Base-by-base conservation (phyloP, 2,113 vertebrate species). In the Isichthys henryi region DNA sequence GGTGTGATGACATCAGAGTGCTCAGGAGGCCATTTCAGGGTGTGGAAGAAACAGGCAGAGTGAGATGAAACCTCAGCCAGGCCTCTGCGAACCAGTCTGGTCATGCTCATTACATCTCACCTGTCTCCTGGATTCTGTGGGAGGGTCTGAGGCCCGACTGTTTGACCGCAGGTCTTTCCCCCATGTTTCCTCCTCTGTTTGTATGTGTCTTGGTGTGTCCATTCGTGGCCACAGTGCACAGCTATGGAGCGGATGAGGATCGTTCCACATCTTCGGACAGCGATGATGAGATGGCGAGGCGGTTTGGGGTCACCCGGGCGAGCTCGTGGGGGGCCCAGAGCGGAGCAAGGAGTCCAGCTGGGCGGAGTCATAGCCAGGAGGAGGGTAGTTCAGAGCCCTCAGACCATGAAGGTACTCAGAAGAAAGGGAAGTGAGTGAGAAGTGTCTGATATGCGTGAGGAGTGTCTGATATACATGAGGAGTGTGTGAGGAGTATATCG, bases 221-320 rank as follows among this genome's bases (percentile, higher is more conserved):
- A 23, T 88, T 56, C 21, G 45, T 89, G 89, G 83, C 74, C 84
- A 48, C 92, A 97, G 96, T 95, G 89, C 96, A 94, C 91, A 97
- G 96, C 91, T 96, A 95, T 0, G 89, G 95, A 35, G 94, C 96
- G 1, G 94, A 95, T 23, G 95, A 95, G 15, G 94, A 96, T 0
- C 92, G 90, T n/a, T 91, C 91, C 86, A 95, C 94, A 50, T 96
- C 96, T 31, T 96, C 97, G 11, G 97, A 96, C 93, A 96, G 95
- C 2, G 93, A 96, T 0, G 95, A 95, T 0, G 96, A 97, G 88
- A 91, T 97, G 90, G 95, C 96, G 90, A 96, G 97, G 91, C 96
- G 96, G 88, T 97, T 97, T 92, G 96, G 98, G 93, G 96, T 96
- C 91, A 97, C 96, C 0, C 95, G 97, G 91, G 96, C 96, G 0